Evolutionary conservation across 1,140 invertebrate genomes (phyloP), one percentile per base, ranked within the genome.

Genomic region (Zaprionus ornatus): DNA sequence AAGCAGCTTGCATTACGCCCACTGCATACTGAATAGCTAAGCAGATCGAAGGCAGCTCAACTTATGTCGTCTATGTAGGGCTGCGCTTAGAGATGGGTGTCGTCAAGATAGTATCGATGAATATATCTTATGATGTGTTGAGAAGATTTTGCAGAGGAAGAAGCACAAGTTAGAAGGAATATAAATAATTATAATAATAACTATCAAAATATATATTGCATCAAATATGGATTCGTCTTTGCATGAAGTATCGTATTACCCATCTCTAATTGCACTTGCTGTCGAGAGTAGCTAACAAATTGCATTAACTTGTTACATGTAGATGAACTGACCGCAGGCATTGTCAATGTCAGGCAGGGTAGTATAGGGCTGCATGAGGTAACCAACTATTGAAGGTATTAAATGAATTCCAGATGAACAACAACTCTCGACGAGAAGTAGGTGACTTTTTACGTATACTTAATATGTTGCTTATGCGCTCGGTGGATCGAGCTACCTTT

Each of bases 321-420:
- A 64, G 35, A 54, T 50, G 12, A 35, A 37, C 50, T 23, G 52
- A 60, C 40, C 19, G 13, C 59, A 19, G 54, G 54, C 15, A 59
- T 2, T 21, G 29, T 45, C 40, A 57, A 48, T 13, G 32, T 25
- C 45, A 32, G 57, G 48, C 25, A 74, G 45, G 70, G 42, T 66
- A 67, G 35, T 27, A 67, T 29, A 57, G 57, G 74, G 62, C 61
- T 65, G 6, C 82, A 75, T 67, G 52, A 78, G 78, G 74, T 72
- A 88, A 79, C 45, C 65, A 68, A 78, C 80, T 84, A 91, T 91
- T 91, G 91, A 91, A 78, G 87, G 74, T 76, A 79, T 87, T 84
- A 77, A 84, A 79, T 91, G 75, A 91, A 78, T 84, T 83, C 76
- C 71, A 66, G 23, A 64, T 76, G 75, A 54, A 12, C 29, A 40